Conservation (phyloP, 2,888 invertebrate genomes). For the Synergus itoensis region DNA sequence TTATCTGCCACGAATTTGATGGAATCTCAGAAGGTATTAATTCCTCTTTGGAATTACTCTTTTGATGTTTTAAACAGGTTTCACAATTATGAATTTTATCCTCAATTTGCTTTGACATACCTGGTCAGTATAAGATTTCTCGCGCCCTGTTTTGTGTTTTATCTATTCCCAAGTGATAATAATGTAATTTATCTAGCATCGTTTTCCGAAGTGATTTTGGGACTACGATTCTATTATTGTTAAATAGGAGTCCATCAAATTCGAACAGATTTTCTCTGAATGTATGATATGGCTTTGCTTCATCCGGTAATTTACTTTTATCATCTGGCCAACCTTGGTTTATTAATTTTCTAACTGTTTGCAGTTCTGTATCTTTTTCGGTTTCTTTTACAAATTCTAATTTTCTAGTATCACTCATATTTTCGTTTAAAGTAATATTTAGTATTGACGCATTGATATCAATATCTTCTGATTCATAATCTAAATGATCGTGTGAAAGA, state of each 20-base stretch:
- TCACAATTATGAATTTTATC: constrained; percentile 43
- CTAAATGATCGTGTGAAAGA: constrained; percentile 51
- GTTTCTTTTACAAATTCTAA: too few species aligned
- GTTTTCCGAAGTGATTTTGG: constrained; percentile 42
- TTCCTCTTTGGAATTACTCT: constrained; percentile 43
- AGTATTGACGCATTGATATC: constrained; percentile 49
- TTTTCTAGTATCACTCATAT: background rate
- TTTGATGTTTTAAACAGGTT: constrained; percentile 45
- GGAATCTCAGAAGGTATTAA: constrained; percentile 45
- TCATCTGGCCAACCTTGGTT: constrained; percentile 44
- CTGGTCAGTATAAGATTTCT: too few species aligned
- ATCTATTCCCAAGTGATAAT: constrained; percentile 39
- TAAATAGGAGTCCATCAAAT: constrained; percentile 46
- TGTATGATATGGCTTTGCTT: constrained; percentile 49
- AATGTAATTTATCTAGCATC: constrained; percentile 33
- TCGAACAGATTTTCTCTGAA: constrained; percentile 41
- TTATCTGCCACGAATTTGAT: constrained; percentile 41
- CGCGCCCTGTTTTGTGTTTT: constrained; percentile 45
- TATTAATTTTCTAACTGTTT: constrained; percentile 18
- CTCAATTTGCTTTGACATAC: constrained; percentile 1
- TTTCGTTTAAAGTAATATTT: constrained; percentile 42
- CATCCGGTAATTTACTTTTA: constrained; percentile 18
- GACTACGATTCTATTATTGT: constrained; percentile 46
- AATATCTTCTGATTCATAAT: constrained; percentile 34
- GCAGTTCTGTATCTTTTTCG: constrained; percentile 32